Conservation (phyloP, 2,888 invertebrate genomes). For the Cryptocheilus praepositus region DNA sequence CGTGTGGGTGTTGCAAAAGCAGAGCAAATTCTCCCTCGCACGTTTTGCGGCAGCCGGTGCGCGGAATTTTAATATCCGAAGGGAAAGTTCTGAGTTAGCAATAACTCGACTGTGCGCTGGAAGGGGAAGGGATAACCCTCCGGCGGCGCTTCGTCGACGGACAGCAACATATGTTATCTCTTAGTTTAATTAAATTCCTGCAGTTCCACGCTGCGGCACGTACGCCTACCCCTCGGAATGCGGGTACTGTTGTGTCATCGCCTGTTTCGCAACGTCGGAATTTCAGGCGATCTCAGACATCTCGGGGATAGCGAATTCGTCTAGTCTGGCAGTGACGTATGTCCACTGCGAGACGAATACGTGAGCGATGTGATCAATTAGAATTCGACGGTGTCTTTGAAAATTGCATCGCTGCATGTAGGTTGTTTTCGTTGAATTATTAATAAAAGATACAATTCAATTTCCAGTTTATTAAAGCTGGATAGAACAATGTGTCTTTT, state of each 20-base stretch:
- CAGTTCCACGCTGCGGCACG: conserved; percentile 62
- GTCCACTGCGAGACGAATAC: too few relatives aligned
- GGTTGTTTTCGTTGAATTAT: too few relatives aligned
- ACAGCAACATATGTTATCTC: conserved; percentile 75
- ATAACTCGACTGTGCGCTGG: conserved; percentile 65
- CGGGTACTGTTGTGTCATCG: conserved; percentile 52
- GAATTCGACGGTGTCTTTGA: too few relatives aligned
- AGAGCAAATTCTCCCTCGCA: conserved; percentile 28
- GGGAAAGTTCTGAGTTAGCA: conserved; percentile 67
- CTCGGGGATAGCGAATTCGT: neutral
- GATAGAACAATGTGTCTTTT: too few relatives aligned
- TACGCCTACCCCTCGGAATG: conserved; percentile 64
- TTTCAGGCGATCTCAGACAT: conserved; percentile 28
- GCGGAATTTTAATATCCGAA: conserved; percentile 74
- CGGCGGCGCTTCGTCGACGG: conserved; percentile 44
- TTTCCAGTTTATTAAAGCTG: too few relatives aligned
- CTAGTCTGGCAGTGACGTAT: neutral
- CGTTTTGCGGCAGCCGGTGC: conserved; percentile 56
- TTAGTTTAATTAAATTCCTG: conserved; percentile 82
- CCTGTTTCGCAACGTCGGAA: conserved; percentile 42
- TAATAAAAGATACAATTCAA: neutral
- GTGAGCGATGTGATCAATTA: too few relatives aligned
- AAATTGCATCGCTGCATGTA: too few relatives aligned
- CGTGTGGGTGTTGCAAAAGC: conserved; percentile 8
- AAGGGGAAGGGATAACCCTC: conserved; percentile 54